These are phyloP conservation scores for Lasioglossum villosulum DNA, from an alignment of 2,888 invertebrate species.

Conservation along the genomic window DNA sequence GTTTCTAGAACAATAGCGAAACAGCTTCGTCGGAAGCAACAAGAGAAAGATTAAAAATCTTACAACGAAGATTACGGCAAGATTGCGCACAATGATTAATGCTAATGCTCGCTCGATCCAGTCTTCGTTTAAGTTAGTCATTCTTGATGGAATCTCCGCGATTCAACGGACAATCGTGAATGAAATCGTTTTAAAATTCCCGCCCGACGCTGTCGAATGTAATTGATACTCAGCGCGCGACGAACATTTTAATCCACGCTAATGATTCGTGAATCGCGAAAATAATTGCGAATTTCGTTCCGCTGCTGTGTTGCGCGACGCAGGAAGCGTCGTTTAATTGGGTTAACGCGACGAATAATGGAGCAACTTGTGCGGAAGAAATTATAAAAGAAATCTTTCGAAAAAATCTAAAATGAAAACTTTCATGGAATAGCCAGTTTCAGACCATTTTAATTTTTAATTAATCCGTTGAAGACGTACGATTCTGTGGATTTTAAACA, in stretches of 20 bases:
- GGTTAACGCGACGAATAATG: conserved; percentile 39
- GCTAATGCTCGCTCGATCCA: not conserved
- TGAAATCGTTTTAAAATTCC: conserved; percentile 4
- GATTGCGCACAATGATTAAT: not conserved
- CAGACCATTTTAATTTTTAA: no score
- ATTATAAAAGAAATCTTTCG: no score
- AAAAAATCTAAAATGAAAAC: no score
- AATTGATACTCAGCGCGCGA: conserved; percentile 19
- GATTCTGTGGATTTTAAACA: no score
- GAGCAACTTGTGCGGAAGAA: conserved; percentile 37
- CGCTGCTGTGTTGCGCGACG: not conserved
- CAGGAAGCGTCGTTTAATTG: conserved; percentile 24
- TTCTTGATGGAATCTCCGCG: not conserved
- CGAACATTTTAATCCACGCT: conserved; percentile 20
- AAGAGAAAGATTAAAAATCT: not conserved
- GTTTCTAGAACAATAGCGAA: not conserved
- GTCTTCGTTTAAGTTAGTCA: not conserved
- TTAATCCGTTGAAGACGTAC: no score
- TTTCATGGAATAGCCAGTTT: no score
- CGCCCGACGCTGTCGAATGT: conserved; percentile 11
- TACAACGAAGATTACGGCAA: not conserved
- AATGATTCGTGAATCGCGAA: conserved; percentile 16
- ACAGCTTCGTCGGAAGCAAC: not conserved
- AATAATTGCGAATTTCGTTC: not conserved
- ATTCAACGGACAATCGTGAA: not conserved